phyloP scores from a whole-genome alignment of 1,140 invertebrate genomes.

The Drosophila ironensis region DNA sequence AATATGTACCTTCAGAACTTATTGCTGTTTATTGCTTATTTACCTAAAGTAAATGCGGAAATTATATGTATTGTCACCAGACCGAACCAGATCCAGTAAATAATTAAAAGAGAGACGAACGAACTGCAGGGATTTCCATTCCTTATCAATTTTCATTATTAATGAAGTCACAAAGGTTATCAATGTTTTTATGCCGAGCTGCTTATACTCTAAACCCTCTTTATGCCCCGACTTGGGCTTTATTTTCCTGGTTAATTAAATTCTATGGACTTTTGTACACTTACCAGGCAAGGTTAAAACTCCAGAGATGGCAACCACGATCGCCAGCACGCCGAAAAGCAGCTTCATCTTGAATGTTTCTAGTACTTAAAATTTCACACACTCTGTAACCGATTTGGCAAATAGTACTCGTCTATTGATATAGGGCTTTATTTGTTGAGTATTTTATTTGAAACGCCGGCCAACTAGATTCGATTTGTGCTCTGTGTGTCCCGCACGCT shows the following conservation, averaged over 20 bases:
- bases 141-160: constrained; percentile 56
- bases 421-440: constrained; percentile 26
- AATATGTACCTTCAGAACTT: no score
- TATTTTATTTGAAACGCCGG: constrained; percentile 26
- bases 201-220: not conserved
- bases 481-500: no score
- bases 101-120: not conserved
- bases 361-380: constrained; percentile 26
- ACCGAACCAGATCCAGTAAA: not conserved
- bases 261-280: constrained; percentile 20
- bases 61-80: not conserved
- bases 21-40: no score
- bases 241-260: not conserved
- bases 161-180: constrained; percentile 49
- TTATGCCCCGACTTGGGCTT: not conserved
- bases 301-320: constrained; percentile 52
- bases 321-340: constrained; percentile 45
- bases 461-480: constrained; percentile 36
- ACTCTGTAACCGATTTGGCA: constrained; percentile 1
- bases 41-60: no score
- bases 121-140: not conserved
- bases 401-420: constrained; percentile 15
- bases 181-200: constrained; percentile 13
- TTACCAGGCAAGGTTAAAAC: constrained; percentile 66
- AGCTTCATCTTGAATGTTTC: constrained; percentile 62